Base-by-base conservation (phyloP, 2,888 invertebrate genomes). In the Nephrocerus scutellatus region DNA sequence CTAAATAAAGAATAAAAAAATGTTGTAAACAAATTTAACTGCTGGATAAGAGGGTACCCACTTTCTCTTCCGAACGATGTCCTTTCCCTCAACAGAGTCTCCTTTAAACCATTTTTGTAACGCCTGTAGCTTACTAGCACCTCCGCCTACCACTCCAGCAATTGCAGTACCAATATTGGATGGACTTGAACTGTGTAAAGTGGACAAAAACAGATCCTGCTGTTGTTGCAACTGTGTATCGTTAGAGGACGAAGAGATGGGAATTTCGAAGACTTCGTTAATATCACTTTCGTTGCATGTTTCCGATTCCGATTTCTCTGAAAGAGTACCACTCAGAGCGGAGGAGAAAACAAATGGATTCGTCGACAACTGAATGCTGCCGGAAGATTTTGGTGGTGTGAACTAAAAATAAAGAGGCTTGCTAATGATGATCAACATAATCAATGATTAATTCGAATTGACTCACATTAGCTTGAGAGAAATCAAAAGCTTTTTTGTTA, bases 31-130 rank as follows among this genome's bases (percentile, higher is more conserved):
- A n/a, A 9, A 7, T 28, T 9, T 28, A 28, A n/a, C n/a, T n/a
- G n/a, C n/a, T n/a, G n/a, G n/a, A n/a, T n/a, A n/a, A n/a, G n/a
- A n/a, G n/a, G n/a, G n/a, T n/a, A n/a, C 16, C 10, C 41, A 47
- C 49, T 49, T 49, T 35, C 46, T 44, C 30, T 51, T 52, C 5
- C 46, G 39, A 1, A 37, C 38, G 15, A 38, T 39, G 13, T 54
- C 54, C 24, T 50, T 50, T 25, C 56, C 53, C n/a, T 63, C 65
- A 16, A 62, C 39, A 20, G 53, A 56, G 23, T 69, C 69, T 5
- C 69, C 68, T 30, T 69, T 69, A 39, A 69, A 68, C 69, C 69
- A 69, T 33, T 69, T 69, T 19, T 69, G 69, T 12, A 69, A 44
- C 5, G 68, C 68, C 47, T 69, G 69, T 18, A 69, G 35, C 42